These are phyloP conservation scores for Enteromius mattozi DNA, from an alignment of 2,797 vertebrate species.

Conservation along the genomic window DNA sequence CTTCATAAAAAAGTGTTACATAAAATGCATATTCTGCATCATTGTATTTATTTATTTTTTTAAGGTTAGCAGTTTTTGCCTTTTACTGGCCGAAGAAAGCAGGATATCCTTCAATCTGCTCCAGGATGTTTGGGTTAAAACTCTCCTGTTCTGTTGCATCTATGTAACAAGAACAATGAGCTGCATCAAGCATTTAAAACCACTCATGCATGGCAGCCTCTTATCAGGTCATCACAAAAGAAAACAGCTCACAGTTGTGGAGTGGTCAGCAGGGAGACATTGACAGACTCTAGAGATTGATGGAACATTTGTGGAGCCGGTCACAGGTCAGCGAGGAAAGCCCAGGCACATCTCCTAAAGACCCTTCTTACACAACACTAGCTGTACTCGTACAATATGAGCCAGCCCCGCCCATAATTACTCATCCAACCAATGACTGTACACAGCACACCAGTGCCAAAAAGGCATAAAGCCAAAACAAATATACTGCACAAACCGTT, in stretches of 20 bases:
- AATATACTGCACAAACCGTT: neutral
- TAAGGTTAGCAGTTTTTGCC: neutral
- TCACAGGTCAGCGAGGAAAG: constrained; percentile 25
- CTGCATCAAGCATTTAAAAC: constrained; percentile 35
- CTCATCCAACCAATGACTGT: constrained; percentile 20
- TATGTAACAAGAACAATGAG: constrained; percentile 40
- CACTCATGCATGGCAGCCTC: constrained; percentile 5
- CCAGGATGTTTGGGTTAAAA: constrained; percentile 40
- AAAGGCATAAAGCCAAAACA: constrained; percentile 39
- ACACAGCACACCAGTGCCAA: neutral
- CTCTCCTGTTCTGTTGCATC: constrained; percentile 27
- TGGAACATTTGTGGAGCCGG: neutral
- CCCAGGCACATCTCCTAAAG: neutral
- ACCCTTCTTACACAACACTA: neutral
- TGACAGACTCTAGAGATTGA: constrained; percentile 45
- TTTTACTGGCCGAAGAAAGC: constrained; percentile 21
- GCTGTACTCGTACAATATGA: neutral
- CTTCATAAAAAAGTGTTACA: neutral
- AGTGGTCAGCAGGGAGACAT: constrained; percentile 22
- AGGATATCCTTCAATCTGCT: constrained; percentile 32
- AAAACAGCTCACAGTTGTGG: constrained; percentile 46
- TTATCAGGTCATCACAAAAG: constrained; percentile 33
- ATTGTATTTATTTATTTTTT: neutral
- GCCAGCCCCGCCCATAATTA: neutral
- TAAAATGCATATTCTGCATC: neutral